These are phyloP conservation scores for Pyrgus malvae DNA, from an alignment of 2,888 invertebrate species.

Conservation along the genomic window DNA sequence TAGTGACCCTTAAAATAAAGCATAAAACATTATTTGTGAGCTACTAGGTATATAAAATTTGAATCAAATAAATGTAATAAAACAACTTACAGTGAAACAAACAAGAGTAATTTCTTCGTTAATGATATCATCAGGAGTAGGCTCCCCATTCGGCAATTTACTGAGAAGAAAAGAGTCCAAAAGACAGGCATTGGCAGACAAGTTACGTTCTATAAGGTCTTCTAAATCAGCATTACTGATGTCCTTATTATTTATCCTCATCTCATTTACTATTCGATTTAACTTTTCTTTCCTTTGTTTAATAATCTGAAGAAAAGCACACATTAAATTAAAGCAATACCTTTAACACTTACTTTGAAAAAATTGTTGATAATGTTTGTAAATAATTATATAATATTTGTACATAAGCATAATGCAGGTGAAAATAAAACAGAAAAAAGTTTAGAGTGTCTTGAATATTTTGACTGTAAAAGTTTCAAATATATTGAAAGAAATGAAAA, in stretches of 20 bases:
- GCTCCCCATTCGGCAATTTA: constrained; percentile 38
- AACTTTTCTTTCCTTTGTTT: constrained; percentile 36
- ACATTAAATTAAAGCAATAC: too few relatives aligned
- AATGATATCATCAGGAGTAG: constrained; percentile 41
- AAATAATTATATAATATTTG: too few relatives aligned
- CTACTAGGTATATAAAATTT: too few relatives aligned
- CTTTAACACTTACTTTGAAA: too few relatives aligned
- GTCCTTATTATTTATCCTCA: constrained; percentile 39
- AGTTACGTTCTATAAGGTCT: constrained; percentile 33
- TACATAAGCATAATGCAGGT: too few relatives aligned
- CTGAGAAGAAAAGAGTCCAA: constrained; percentile 43
- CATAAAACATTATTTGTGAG: too few relatives aligned
- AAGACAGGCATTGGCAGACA: constrained; percentile 36
- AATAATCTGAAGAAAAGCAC: constrained; percentile 44
- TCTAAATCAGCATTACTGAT: constrained; percentile 31
- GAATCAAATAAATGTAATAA: not conserved
- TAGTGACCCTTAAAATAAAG: constrained; percentile 42
- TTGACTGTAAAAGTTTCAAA: too few relatives aligned
- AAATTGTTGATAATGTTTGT: too few relatives aligned
- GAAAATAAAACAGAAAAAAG: too few relatives aligned
- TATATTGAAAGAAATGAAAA: too few relatives aligned
- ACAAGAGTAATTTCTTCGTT: constrained; percentile 45
- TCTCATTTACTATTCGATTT: constrained; percentile 37
- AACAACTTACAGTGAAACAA: constrained; percentile 41
- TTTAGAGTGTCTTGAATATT: too few relatives aligned